phyloP scores from a whole-genome alignment of 2,797 vertebrate species.

The Paramormyrops hopkinsi region DNA sequence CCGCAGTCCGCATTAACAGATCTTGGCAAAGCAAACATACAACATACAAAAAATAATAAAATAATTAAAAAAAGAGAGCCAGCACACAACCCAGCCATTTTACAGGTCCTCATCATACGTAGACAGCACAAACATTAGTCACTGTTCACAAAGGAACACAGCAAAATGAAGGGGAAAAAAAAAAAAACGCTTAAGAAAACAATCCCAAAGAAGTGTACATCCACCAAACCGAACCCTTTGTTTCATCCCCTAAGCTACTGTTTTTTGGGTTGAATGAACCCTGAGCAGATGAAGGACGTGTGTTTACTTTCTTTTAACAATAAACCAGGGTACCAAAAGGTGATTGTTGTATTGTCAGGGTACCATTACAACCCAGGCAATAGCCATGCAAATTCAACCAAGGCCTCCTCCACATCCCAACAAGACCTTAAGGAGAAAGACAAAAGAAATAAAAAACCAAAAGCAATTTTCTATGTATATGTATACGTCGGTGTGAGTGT shows the following conservation, averaged over 20 bases:
- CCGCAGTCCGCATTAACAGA: constrained; percentile 48
- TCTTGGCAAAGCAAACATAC: constrained; percentile 54
- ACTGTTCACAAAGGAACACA: constrained; percentile 59
- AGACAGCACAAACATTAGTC: constrained; percentile 59
- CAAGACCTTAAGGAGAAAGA: constrained; percentile 37
- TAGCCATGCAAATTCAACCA: constrained; percentile 22
- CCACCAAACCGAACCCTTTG: constrained; percentile 36
- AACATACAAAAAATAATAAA: constrained; percentile 70
- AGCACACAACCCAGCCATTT: constrained; percentile 34
- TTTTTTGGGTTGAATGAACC: constrained; percentile 25
- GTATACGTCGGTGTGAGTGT: constrained; percentile 41
- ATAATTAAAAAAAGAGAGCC: constrained; percentile 65
- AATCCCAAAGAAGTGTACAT: constrained; percentile 44
- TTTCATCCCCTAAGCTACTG: constrained; percentile 32
- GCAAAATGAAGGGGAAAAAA: constrained; percentile 43
- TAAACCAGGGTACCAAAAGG: not conserved
- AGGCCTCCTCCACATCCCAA: constrained; percentile 38
- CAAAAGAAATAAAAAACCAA: constrained; percentile 46
- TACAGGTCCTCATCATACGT: constrained; percentile 38
- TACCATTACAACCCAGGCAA: constrained; percentile 28
- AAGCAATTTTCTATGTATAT: constrained; percentile 57
- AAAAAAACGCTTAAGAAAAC: constrained; percentile 43
- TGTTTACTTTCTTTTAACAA: not conserved
- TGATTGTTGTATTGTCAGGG: constrained; percentile 21
- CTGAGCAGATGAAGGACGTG: constrained; percentile 25